Percentiles rank a stretch among this genome's conserved stretches.
These are phyloP conservation scores for Xestobium rufovillosum DNA, from an alignment of 2,888 invertebrate genomes.

Conservation along the genomic window DNA sequence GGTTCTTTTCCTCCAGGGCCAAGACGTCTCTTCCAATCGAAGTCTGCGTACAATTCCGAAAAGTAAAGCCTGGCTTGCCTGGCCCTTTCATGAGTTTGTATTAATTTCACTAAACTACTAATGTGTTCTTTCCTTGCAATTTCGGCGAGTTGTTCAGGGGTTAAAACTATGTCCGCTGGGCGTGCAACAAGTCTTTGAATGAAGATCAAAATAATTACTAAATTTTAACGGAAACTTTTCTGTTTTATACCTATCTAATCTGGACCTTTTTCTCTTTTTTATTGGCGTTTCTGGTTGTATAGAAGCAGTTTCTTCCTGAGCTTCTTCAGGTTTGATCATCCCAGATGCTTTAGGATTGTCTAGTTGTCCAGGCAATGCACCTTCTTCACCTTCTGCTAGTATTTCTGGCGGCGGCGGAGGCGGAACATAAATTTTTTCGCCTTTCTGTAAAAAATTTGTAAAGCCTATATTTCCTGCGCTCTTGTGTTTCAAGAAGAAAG, in stretches of 20 bases:
- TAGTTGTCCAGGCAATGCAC: no score
- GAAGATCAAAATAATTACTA: no score
- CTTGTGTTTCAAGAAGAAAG: no score
- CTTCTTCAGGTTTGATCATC: no score
- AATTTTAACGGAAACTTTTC: no score
- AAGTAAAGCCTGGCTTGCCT: conserved; percentile 38
- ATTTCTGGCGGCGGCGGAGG: conserved; percentile 22
- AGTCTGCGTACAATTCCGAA: conserved; percentile 19
- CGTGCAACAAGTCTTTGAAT: no score
- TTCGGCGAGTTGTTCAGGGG: conserved; percentile 27
- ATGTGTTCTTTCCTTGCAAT: conserved; percentile 26
- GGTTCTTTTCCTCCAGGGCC: conserved; percentile 10
- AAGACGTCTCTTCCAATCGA: conserved; percentile 6
- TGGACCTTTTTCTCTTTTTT: no score
- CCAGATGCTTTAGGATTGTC: no score
- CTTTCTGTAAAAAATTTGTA: conserved; percentile 22
- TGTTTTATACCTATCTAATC: no score
- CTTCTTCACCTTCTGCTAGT: conserved; percentile 23
- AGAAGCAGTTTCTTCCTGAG: no score
- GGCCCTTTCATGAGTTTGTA: conserved; percentile 46
- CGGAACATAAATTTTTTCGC: conserved; percentile 34
- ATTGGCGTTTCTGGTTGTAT: no score
- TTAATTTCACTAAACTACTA: conserved; percentile 33
- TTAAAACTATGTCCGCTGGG: conserved; percentile 26
- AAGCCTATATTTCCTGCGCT: conserved; percentile 15